These are phyloP conservation scores for Chanos chanos DNA, from an alignment of 2,797 vertebrate genomes.

Conservation along the genomic window DNA sequence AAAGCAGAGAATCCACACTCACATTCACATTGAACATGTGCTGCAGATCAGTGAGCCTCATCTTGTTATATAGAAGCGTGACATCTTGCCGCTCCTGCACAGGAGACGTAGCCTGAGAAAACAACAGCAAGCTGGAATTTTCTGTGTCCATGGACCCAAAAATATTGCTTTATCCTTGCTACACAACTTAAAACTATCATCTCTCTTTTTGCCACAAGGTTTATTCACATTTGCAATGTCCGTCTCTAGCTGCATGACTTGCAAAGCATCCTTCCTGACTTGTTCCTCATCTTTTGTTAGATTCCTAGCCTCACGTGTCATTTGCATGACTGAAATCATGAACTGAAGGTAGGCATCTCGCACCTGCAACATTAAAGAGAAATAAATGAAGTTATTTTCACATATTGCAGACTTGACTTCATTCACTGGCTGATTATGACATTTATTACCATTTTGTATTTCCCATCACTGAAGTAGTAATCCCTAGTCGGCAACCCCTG, in stretches of 20 bases:
- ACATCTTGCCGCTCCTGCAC: slow-evolving; percentile 90
- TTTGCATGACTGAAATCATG: slow-evolving; percentile 85
- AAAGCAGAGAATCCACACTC: too few relatives aligned
- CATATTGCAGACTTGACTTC: too few relatives aligned
- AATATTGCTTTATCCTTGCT: too few relatives aligned
- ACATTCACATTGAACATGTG: slow-evolving; percentile 81
- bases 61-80: slow-evolving; percentile 88
- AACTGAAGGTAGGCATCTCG: slow-evolving; percentile 90
- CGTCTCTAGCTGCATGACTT: slow-evolving; percentile 89
- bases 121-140: not conserved
- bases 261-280: slow-evolving; percentile 84
- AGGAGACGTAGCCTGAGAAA: slow-evolving; percentile 84
- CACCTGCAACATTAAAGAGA: slow-evolving; percentile 71
- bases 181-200: too few relatives aligned
- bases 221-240: slow-evolving; percentile 88
- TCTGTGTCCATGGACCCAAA: too few relatives aligned
- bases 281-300: slow-evolving; percentile 72
- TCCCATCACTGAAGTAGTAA: slow-evolving; percentile 87
- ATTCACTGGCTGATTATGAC: too few relatives aligned
- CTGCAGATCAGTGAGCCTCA: slow-evolving; percentile 84
- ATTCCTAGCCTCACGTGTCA: slow-evolving; percentile 84
- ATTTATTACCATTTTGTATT: slow-evolving; percentile 84
- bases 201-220: slow-evolving; percentile 38
- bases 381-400: too few relatives aligned
- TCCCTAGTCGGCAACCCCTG: slow-evolving; percentile 95